These are phyloP conservation scores for Hirtodrosophila confusa DNA, from an alignment of 2,888 invertebrate species.

Conservation along the genomic window DNA sequence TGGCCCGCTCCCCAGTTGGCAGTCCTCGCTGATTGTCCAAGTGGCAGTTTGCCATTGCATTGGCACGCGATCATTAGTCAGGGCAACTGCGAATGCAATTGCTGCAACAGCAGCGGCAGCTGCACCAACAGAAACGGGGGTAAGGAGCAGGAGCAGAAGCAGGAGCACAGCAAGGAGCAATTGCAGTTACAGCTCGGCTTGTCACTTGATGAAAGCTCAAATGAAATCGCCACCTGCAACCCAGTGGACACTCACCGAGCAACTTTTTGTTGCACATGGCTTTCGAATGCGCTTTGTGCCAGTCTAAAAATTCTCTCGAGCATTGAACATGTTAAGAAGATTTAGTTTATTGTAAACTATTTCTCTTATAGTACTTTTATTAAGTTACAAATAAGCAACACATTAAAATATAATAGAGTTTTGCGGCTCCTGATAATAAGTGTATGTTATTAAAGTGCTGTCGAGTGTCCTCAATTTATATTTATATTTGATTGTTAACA, in stretches of 20 bases:
- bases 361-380: too few species aligned
- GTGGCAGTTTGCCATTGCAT: conserved; percentile 58
- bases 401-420: too few species aligned
- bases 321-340: too few species aligned
- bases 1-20: not conserved
- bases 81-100: conserved; percentile 14
- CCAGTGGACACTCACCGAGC: not conserved
- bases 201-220: conserved; percentile 64
- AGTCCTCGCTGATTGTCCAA: conserved; percentile 45
- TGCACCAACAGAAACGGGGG: not conserved
- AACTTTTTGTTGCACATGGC: not conserved
- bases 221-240: conserved; percentile 41
- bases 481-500: too few species aligned
- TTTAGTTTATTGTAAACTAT: too few species aligned
- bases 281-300: conserved; percentile 1
- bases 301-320: too few species aligned
- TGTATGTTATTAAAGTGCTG: too few species aligned
- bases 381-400: too few species aligned
- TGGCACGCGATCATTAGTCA: conserved; percentile 81
- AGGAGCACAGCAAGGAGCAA: not conserved
- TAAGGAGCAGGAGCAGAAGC: not conserved
- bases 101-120: conserved; percentile 26
- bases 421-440: too few species aligned
- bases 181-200: conserved; percentile 13
- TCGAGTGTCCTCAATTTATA: too few species aligned